A percentile compares a stretch with the other conserved stretches of the same genome.
These are phyloP conservation scores for Eucidaris tribuloides DNA, from an alignment of 35 echinoderm and acorn worm species.

Conservation along the genomic window DNA sequence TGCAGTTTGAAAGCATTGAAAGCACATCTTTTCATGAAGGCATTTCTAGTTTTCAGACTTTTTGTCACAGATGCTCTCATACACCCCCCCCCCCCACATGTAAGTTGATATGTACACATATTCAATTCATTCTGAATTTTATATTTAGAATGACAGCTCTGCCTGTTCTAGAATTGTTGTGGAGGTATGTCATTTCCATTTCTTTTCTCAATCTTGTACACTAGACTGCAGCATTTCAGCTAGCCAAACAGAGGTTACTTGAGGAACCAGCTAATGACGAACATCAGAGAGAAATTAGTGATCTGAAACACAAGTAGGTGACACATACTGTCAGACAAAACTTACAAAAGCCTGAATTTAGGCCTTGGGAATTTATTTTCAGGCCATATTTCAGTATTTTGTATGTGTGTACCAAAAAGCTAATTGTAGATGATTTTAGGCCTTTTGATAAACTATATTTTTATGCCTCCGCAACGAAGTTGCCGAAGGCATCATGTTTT, in stretches of 20 bases:
- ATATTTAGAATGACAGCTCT: neutral
- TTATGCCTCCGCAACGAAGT: neutral
- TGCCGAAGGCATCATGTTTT: neutral
- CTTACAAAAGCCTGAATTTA: neutral
- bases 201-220: neutral
- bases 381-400: neutral
- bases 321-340: neutral
- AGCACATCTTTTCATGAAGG: too few species aligned
- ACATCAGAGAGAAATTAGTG: slow-evolving; percentile 52
- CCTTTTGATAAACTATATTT: neutral
- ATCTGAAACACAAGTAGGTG: slow-evolving; percentile 80
- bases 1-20: too few species aligned
- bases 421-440: neutral
- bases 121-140: neutral
- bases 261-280: slow-evolving; percentile 67
- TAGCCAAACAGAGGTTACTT: slow-evolving; percentile 81
- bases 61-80: too few species aligned
- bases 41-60: too few species aligned
- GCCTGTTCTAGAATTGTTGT: neutral
- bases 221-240: slow-evolving; percentile 80
- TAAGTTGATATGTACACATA: neutral
- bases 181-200: neutral
- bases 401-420: neutral
- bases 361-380: neutral
- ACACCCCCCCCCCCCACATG: too few species aligned